Evolutionary conservation across 2,113 vertebrate genomes (phyloP), one percentile per base, ranked within the genome.

Genomic region (Actenoides hombroni): DNA sequence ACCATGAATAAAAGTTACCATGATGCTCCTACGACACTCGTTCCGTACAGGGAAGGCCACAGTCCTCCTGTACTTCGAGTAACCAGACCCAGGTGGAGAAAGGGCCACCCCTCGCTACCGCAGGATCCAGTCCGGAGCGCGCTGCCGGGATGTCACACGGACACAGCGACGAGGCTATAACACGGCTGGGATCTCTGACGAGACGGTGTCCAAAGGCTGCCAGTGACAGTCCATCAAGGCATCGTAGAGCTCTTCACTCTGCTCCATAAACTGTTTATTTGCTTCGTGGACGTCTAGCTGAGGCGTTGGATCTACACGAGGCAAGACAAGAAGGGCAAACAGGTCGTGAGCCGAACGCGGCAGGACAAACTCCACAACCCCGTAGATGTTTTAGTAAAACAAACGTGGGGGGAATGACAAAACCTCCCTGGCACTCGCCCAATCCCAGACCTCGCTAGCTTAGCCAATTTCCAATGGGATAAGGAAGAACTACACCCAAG

Each of bases 171-270:
- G 33, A 64, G 83, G 92, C 95, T 98, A 98, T 73, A 97, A 92
- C 71, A 97, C 49, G 0, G 97, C 97, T 40, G 96, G 98, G 91
- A 98, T 99, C 97, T 96, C 98, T 93, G 95, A 98, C 6, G 94
- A 98, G 64, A 96, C 98, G 3, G 97, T 97, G 87, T 99, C 99
- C 80, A 98, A 96, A 18, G 98, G 98, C 97, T 99, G 98, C 99
- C 99, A 99, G 57, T 98, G 99, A 94, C 98, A 99, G 69, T 99
- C 98, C 92, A 99, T 99, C 60, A 99, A 95, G 16, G 99, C 98
- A 4, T 99, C 98, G 0, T 99, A 99, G 42, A 99, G 98, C 89
- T 99, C 99, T 94, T 99, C 99, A 2, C 99, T 99, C 91, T 98
- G 98, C 54, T 99, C 98, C 98, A 99, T 99, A 96, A 99, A 99